These are phyloP conservation scores for Enhydra lutris DNA, from an alignment of 2,113 vertebrate genomes.

Conservation along the genomic window DNA sequence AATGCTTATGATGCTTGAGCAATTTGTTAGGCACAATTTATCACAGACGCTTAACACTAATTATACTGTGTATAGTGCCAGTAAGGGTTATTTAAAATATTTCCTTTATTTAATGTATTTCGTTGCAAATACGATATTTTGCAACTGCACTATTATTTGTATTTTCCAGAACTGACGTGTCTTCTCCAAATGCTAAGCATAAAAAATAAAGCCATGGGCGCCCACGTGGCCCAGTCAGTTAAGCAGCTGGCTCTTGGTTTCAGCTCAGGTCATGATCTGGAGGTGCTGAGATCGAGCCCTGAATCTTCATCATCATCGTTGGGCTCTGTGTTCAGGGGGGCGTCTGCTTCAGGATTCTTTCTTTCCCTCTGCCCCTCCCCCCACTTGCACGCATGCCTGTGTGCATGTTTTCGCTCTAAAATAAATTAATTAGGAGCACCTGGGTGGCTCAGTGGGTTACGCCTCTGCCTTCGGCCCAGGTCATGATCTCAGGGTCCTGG, in stretches of 20 bases:
- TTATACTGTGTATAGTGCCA: not conserved
- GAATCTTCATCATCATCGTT: not conserved
- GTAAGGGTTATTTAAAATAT: not conserved
- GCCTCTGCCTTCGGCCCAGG: no score
- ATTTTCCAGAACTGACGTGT: not conserved
- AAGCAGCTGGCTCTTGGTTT: not conserved
- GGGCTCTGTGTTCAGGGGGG: not conserved
- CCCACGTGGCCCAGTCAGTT: not conserved
- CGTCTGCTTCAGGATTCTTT: not conserved
- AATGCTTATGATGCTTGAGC: slow-evolving; percentile 16
- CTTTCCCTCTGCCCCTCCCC: not conserved
- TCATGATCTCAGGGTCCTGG: no score
- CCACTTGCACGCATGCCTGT: not conserved
- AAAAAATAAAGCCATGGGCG: not conserved
- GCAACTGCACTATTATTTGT: not conserved
- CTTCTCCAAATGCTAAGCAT: not conserved
- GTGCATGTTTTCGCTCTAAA: not conserved
- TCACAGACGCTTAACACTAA: not conserved
- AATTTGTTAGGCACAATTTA: slow-evolving; percentile 56
- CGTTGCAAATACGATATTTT: not conserved
- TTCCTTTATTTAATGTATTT: slow-evolving; percentile 36
- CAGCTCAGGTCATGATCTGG: not conserved
- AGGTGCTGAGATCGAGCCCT: not conserved
- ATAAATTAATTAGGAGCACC: not conserved
- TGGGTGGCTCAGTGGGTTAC: no score